Evolutionary conservation across 2,888 invertebrate species (phyloP), one percentile per base, ranked within the genome.

Genomic region (Drosophila mimetica): DNA sequence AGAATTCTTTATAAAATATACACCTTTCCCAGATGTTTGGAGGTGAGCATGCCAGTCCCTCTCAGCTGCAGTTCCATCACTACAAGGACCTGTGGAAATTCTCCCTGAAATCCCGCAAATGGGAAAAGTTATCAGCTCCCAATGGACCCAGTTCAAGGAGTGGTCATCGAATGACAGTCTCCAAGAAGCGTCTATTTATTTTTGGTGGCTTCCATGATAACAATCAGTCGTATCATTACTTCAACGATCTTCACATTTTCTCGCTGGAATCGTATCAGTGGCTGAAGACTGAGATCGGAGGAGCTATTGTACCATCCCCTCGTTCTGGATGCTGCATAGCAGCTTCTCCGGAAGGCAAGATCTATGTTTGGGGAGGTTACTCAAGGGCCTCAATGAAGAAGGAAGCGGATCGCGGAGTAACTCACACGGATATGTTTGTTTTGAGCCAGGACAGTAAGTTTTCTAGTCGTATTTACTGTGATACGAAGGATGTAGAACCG

Each of bases 141-240:
- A 76, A 95, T 77, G 97, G 96, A 0, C 98, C 98, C 0, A 95
- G 95, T n/a, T 93, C 97, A 0, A 92, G 97, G 65, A 96, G 96
- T 92, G 96, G 98, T 0, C 98, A 98, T 91, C 93, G 98, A 66
- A 98, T 98, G 98, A 94, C 95, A 1, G 93, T 94, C 1, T 90
- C 94, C 1, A 97, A 96, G 75, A 96, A 96, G 76, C 95, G 95
- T 81, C 91, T 98, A 1, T 92, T 97, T 71, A 93, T 98, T 5
- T 98, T 98, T 93, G 98, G 98, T 0, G 98, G 98, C 1, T 98
- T 97, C 91, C 95, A 96, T 87, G 98, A 98, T 92, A 98, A 97
- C 90, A 93, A 96, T 1, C 93, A 96, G 59, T 96, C 96, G 69
- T 97, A 96, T 90, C 95, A 95, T 78, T 98, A 98, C 92, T 97